Conservation (phyloP, 2,888 invertebrate genomes). For the Abrostola tripartita region DNA sequence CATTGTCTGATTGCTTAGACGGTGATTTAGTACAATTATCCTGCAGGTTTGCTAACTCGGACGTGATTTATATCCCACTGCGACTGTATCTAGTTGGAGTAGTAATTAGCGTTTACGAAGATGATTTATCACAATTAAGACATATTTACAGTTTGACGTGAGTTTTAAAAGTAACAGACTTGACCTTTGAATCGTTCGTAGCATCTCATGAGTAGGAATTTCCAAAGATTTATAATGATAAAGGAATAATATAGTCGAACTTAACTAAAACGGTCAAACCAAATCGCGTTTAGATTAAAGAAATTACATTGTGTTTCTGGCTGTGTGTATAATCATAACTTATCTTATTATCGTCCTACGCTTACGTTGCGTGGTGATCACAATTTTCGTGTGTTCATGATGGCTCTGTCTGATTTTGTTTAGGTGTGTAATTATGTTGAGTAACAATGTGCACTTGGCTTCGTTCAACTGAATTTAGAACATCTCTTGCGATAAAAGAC, state of each 20-base stretch:
- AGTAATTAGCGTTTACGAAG: conserved; percentile 74
- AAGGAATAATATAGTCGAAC: conserved; percentile 27
- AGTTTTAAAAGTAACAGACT: conserved; percentile 59
- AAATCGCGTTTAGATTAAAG: conserved; percentile 48
- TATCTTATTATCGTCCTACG: conserved; percentile 80
- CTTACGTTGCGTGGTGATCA: conserved; percentile 78
- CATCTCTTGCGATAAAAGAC: conserved; percentile 14
- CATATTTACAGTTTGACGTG: conserved; percentile 69
- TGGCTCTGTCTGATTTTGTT: conserved; percentile 72
- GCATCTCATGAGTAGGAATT: conserved; percentile 58
- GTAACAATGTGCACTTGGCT: conserved; percentile 59
- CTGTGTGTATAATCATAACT: conserved; percentile 66
- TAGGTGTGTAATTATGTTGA: conserved; percentile 74
- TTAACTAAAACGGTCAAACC: conserved; percentile 39
- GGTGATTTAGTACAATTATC: conserved; percentile 82
- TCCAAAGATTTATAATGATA: conserved; percentile 52
- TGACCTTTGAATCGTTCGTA: conserved; percentile 71
- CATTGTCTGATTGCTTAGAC: conserved; percentile 77
- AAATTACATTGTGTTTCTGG: conserved; percentile 53
- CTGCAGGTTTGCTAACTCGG: conserved; percentile 74
- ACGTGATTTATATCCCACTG: conserved; percentile 75
- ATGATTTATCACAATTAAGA: conserved; percentile 81
- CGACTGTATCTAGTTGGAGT: conserved; percentile 62
- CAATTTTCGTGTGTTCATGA: conserved; percentile 79
- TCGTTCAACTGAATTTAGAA: conserved; percentile 13